phyloP scores from a whole-genome alignment of 2,113 vertebrate species.

The Callorhinus ursinus region DNA sequence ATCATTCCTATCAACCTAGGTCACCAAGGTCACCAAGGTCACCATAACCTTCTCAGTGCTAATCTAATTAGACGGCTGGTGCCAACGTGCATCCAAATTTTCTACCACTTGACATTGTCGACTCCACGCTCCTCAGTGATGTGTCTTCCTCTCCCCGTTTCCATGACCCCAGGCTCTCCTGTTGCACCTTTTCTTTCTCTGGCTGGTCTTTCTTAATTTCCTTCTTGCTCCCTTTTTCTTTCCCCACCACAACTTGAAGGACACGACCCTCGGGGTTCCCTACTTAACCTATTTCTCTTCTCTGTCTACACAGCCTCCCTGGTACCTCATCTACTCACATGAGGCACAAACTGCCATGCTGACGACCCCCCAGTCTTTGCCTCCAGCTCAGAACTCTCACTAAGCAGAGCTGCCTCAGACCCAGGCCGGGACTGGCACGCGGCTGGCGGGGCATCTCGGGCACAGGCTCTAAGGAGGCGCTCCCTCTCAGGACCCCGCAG shows the following conservation, averaged over 20 bases:
- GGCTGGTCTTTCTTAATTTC: not conserved
- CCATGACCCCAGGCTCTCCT: not conserved
- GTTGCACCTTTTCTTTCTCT: not conserved
- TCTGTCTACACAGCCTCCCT: not conserved
- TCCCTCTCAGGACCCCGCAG: not conserved
- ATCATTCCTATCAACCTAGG: not conserved
- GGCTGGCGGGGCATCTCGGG: rapidly evolving
- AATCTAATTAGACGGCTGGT: not conserved
- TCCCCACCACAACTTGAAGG: not conserved
- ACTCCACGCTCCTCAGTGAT: not conserved
- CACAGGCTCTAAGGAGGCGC: too few relatives aligned
- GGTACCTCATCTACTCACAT: not conserved
- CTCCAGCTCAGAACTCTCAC: not conserved
- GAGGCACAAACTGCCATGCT: not conserved
- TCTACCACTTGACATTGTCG: not conserved
- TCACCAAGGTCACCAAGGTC: not conserved
- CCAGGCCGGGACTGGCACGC: not conserved
- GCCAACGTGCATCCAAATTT: not conserved
- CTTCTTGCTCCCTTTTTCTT: not conserved
- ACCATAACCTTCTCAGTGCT: not conserved
- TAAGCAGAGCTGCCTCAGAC: not conserved
- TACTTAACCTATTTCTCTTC: not conserved
- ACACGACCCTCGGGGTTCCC: not conserved
- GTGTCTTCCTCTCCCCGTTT: not conserved
- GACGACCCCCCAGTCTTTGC: not conserved